These are phyloP conservation scores for Passer domesticus DNA, from an alignment of 2,113 vertebrate species.

Conservation along the genomic window DNA sequence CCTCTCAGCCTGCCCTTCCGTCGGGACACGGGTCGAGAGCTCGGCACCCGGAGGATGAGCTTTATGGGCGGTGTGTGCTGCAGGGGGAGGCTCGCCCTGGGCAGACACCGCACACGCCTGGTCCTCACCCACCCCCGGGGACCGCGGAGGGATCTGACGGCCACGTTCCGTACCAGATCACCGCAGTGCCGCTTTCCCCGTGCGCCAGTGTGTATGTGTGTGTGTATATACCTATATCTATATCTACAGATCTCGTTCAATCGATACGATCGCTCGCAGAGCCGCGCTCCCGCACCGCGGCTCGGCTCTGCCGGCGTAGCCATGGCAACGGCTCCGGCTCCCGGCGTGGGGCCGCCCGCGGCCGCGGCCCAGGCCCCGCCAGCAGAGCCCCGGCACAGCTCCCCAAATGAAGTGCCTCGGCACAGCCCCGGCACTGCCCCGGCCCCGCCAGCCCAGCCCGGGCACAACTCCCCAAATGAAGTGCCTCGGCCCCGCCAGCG, in stretches of 20 bases:
- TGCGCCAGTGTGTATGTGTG: not conserved
- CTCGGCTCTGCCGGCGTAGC: conserved; percentile 71
- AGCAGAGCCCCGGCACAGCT: not conserved
- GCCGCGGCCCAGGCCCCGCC: not conserved
- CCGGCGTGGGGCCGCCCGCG: conserved; percentile 30
- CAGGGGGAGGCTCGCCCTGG: not conserved
- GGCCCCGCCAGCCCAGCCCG: too few relatives aligned
- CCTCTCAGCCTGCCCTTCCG: not conserved
- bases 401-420: not conserved
- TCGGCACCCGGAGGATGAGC: not conserved
- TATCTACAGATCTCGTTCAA: conserved; percentile 28
- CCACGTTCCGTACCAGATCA: not conserved
- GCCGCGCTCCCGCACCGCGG: conserved; percentile 56
- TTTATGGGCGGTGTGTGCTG: not conserved
- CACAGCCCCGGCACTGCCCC: not conserved
- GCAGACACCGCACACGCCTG: not conserved
- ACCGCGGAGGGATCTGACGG: not conserved
- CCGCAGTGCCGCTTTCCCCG: not conserved
- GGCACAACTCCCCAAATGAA: too few relatives aligned
- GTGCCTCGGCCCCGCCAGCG: too few relatives aligned
- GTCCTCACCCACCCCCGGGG: not conserved
- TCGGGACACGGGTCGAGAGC: not conserved
- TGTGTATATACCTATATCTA: too few relatives aligned
- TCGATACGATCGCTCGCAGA: conserved; percentile 70
- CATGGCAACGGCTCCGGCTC: conserved; percentile 72